Evolutionary conservation across 2,797 vertebrate species (phyloP).

Genomic region (Spinus olivaceus): DNA sequence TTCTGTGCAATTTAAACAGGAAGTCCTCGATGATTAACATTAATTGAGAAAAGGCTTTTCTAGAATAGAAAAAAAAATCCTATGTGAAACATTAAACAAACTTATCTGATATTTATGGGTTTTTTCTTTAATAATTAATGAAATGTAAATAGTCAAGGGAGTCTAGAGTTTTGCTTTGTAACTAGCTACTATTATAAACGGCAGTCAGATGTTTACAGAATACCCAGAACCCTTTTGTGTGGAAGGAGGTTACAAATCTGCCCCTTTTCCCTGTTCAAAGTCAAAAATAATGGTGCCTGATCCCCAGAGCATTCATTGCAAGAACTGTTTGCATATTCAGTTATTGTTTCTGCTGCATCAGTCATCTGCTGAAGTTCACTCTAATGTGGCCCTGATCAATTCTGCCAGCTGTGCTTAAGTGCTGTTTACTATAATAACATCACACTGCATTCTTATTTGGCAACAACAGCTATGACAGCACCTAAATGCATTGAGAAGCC

Average conservation of each 20-base stretch:
- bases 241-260: slow-evolving; percentile 85
- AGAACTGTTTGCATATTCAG: slow-evolving; percentile 94
- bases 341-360: slow-evolving; percentile 94
- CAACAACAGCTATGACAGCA: slow-evolving; percentile 84
- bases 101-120: slow-evolving; percentile 88
- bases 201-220: slow-evolving; percentile 93
- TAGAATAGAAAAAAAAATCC: slow-evolving; percentile 73
- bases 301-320: slow-evolving; percentile 85
- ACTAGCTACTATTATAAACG: slow-evolving; percentile 81
- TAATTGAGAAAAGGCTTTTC: slow-evolving; percentile 82
- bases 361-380: slow-evolving; percentile 89
- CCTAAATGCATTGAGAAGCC: slow-evolving; percentile 80
- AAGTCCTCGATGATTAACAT: slow-evolving; percentile 88
- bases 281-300: slow-evolving; percentile 87
- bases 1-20: slow-evolving; percentile 86
- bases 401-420: slow-evolving; percentile 93
- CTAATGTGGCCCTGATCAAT: slow-evolving; percentile 90
- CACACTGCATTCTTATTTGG: slow-evolving; percentile 80
- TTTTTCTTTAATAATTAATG: slow-evolving; percentile 91
- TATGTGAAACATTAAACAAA: slow-evolving; percentile 94
- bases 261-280: slow-evolving; percentile 83
- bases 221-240: slow-evolving; percentile 81
- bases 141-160: slow-evolving; percentile 93
- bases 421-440: slow-evolving; percentile 93
- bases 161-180: slow-evolving; percentile 81